A percentile compares a stretch with the other conserved stretches of the same genome.
These are phyloP conservation scores for Leptopilina boulardi DNA, from an alignment of 1,140 invertebrate species.

Conservation along the genomic window DNA sequence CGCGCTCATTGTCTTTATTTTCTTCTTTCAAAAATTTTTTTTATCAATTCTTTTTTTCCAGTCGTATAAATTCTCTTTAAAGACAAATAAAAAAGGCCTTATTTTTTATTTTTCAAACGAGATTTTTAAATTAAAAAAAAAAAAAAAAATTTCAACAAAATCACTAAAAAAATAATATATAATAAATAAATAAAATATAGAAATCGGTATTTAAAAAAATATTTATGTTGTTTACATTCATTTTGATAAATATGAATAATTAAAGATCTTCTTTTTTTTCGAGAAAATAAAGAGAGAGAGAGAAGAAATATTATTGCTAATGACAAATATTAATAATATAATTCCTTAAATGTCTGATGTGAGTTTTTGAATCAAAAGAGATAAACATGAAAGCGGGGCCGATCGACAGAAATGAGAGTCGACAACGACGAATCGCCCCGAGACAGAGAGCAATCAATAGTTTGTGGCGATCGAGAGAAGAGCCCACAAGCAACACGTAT, in stretches of 20 bases:
- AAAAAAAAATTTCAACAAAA: too few relatives aligned
- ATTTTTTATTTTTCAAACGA: too few relatives aligned
- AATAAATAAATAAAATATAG: too few relatives aligned
- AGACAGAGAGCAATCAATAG: conserved; percentile 47
- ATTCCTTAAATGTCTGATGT: conserved; percentile 39
- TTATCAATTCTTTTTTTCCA: neutral
- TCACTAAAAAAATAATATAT: too few relatives aligned
- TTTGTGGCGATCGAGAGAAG: conserved; percentile 46
- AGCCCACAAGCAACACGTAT: conserved; percentile 41
- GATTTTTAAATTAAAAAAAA: too few relatives aligned
- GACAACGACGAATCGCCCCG: conserved; percentile 33
- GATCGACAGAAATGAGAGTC: conserved; percentile 64
- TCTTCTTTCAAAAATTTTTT: neutral
- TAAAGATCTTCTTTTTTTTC: too few relatives aligned
- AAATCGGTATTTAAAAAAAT: too few relatives aligned
- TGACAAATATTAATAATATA: conserved; percentile 14
- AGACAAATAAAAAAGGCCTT: neutral
- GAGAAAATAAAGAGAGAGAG: too few relatives aligned
- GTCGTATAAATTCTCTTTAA: neutral
- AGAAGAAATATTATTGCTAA: neutral
- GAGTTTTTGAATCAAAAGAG: conserved; percentile 66
- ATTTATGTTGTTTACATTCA: too few relatives aligned
- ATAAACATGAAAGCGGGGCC: conserved; percentile 66
- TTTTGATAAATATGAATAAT: too few relatives aligned
- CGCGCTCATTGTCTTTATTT: neutral